phyloP scores from a whole-genome alignment of 2,888 invertebrate genomes.

The Parnassius glacialis region DNA sequence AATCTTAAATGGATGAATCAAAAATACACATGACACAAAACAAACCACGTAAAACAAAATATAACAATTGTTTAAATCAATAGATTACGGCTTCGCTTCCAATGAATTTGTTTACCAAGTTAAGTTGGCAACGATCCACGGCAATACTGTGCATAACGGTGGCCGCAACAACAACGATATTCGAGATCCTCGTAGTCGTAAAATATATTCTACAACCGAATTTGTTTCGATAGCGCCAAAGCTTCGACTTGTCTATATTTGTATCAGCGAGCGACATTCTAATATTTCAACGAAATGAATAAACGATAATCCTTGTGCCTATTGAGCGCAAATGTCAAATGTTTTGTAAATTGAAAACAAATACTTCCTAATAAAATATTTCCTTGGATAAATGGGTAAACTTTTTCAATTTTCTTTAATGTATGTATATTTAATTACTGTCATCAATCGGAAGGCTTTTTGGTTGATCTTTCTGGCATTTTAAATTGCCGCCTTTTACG shows the following conservation, averaged over 20 bases:
- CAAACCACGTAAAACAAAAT: neutral
- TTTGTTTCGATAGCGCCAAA: slow-evolving; percentile 40
- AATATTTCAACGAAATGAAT: slow-evolving; percentile 14
- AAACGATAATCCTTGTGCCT: neutral
- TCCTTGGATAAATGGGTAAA: too few species aligned
- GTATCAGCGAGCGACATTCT: neutral
- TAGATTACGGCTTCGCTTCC: slow-evolving; percentile 14
- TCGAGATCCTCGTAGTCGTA: slow-evolving; percentile 38
- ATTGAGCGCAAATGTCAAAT: too few species aligned
- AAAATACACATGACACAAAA: too few species aligned
- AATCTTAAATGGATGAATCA: too few species aligned
- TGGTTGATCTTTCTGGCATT: too few species aligned
- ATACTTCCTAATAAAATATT: too few species aligned
- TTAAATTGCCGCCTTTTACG: too few species aligned
- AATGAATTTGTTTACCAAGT: slow-evolving; percentile 24
- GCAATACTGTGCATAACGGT: slow-evolving; percentile 13
- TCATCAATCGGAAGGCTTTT: too few species aligned
- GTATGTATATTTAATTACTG: too few species aligned
- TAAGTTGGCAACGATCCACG: slow-evolving; percentile 21
- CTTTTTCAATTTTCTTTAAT: too few species aligned
- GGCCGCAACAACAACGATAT: slow-evolving; percentile 20
- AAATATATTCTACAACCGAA: slow-evolving; percentile 54
- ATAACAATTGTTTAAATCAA: slow-evolving; percentile 17
- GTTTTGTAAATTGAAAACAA: too few species aligned
- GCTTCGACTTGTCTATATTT: slow-evolving; percentile 5